Base-by-base conservation (phyloP, 2,888 invertebrate genomes). In the Drosophila emarginata region DNA sequence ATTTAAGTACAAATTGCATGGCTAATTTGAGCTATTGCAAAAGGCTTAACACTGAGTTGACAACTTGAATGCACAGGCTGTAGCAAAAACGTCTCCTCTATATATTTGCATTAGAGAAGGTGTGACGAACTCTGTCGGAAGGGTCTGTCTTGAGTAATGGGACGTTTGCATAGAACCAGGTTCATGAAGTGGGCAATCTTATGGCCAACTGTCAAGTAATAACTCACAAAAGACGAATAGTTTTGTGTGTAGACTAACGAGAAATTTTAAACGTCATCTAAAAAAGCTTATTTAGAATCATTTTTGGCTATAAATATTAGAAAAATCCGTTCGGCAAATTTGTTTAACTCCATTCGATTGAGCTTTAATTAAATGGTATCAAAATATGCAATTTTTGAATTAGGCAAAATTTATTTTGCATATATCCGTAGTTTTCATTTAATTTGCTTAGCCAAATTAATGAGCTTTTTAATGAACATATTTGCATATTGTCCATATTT, bases 1-100 rank as follows among this genome's bases (percentile, higher is more conserved):
- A 67, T 72, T 69, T 81, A 81, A 84, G 69, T 84, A 84, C 81
- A 81, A 84, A 81, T 81, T 81, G 81, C 81, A 81, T 81, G 81
- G 81, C 81, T 84, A 81, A 81, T 81, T 84, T 81, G 81, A 77
- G 75, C 77, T 70, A 79, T 81, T 80, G 81, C 81, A 61, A 65
- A 71, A 71, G 71, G 57, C 71, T 45, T 45, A 57, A 18, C 54
- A 54, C 57, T 37, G 62, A 62, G 78, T 78, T 78, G 74, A 78
- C 79, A 51, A 57, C 57, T 69, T 37, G 45, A 32, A 54, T 21
- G n/a, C 21, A 28, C 28, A 28, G 58, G 15, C 21, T 32, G 67
- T 53, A 26, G 26, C 26, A 62, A 53, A 1, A 32, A 70, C 64
- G 60, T 69, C 56, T 45, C 11, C 12, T 69, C 36, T 37, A 52